A percentile compares a stretch with the other conserved stretches of the same genome.
These are phyloP conservation scores for Drosophila obscura DNA, from an alignment of 1,140 invertebrate genomes.

Conservation along the genomic window DNA sequence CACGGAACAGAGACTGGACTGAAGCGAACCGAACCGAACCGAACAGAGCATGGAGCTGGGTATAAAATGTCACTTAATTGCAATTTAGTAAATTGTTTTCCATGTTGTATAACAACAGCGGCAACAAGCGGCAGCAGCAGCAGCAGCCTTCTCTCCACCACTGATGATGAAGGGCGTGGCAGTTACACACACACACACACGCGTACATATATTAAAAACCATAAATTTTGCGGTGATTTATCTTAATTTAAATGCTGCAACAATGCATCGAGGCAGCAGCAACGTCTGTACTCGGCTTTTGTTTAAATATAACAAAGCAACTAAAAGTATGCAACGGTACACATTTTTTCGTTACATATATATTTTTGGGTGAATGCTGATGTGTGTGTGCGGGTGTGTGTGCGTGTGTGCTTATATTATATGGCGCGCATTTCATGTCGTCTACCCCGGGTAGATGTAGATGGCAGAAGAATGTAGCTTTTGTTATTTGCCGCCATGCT, in stretches of 20 bases:
- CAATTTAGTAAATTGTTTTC: slow-evolving; percentile 84
- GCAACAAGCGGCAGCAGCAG: slow-evolving; percentile 66
- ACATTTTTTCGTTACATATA: slow-evolving; percentile 43
- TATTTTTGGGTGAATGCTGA: not conserved
- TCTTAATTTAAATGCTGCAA: slow-evolving; percentile 84
- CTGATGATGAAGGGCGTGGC: slow-evolving; percentile 27
- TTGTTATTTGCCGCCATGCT: slow-evolving; percentile 64
- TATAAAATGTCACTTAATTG: slow-evolving; percentile 84
- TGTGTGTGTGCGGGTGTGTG: not conserved
- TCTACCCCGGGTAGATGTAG: slow-evolving; percentile 18
- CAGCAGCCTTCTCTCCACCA: not conserved
- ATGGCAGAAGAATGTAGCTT: slow-evolving; percentile 49
- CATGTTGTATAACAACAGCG: slow-evolving; percentile 80
- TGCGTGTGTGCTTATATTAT: slow-evolving; percentile 32
- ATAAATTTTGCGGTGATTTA: slow-evolving; percentile 84
- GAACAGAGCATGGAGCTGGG: slow-evolving; percentile 37
- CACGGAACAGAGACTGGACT: not conserved
- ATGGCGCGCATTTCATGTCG: slow-evolving; percentile 52
- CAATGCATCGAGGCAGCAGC: slow-evolving; percentile 65
- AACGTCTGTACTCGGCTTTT: slow-evolving; percentile 53
- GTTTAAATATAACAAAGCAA: slow-evolving; percentile 81
- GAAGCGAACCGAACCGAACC: slow-evolving; percentile 2
- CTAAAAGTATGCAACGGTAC: slow-evolving; percentile 74
- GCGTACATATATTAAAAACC: slow-evolving; percentile 76
- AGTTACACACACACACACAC: slow-evolving; percentile 1